Base-by-base conservation (phyloP, 2,888 invertebrate genomes). In the Hoplodrina ambigua region DNA sequence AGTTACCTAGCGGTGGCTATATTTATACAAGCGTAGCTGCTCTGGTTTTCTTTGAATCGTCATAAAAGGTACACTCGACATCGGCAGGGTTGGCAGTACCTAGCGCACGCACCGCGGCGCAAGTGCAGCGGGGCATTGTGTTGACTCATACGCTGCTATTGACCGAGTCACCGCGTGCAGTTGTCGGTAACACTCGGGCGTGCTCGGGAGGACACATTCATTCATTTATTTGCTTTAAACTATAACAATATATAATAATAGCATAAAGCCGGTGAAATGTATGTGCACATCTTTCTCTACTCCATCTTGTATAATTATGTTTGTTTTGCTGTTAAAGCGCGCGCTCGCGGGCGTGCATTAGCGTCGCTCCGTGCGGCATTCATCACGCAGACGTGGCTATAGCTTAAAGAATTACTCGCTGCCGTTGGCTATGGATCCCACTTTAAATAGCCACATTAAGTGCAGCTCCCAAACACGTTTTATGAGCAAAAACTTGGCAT, bases 281-380 rank as follows among this genome's bases (percentile, higher is more conserved):
- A 57, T 66, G 54, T 65, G 57, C 70, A 58, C 50, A 69, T 66
- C 41, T 79, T 71, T 68, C 37, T 68, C 58, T 62, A 30, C 53
- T 72, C 61, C 70, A 69, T 79, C 74, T 81, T 68, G 72, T 76
- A 71, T 84, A 83, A 83, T 81, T 76, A 81, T 82, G 80, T 84
- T 86, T 85, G 79, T 78, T 82, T 75, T 79, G 83, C 75, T 81
- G 75, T 68, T 59, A 77, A 70, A 76, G 65, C 56, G 50, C 19
- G 69, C 53, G 59, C 69, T 65, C 49, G 71, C 62, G 71, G 62
- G 71, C 69, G 61, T 59, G 62, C 76, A 78, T 64, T 75, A 72
- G 59, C 54, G 72, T 65, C 73, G 76, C 53, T 58, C 69, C 73
- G 72, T 50, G 69, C 75, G 63, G 63, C 74, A 80, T 81, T 77